Evolutionary conservation across 2,888 invertebrate genomes (phyloP), one percentile per base, ranked within the genome.

Genomic region (Tenthredo notha): DNA sequence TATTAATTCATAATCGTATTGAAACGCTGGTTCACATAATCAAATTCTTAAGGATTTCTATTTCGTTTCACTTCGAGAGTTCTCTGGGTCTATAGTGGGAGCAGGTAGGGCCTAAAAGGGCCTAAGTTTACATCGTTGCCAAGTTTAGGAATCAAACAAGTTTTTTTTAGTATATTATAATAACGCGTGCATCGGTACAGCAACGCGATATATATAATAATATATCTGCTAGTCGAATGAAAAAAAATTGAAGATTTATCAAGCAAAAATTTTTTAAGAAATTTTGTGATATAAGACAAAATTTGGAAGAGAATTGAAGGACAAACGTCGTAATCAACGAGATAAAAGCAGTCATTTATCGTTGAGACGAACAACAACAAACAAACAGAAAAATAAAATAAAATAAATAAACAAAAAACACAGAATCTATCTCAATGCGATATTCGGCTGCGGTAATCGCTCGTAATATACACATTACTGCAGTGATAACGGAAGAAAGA

Each of bases 81-180:
- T 40, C 29, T 0, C 29, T 0, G 65, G 29, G 29, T 9, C 18
- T 77, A 47, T 77, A 47, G 25, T 25, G 50, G n/a, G 50, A 18
- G 50, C 50, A 77, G 77, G 77, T 50, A 77, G 47, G 50, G 50
- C 77, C 77, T 50, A 3, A 74, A 72, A 77, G 77, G 77, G 77
- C 77, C 77, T 33, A 18, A 33, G 6, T 6, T 3, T 15, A 21
- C 77, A 77, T 18, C 15, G 77, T 77, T 77, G 77, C 77, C 77
- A 72, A 72, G 70, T 72, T 72, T 72, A n/a, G n/a, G 40, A n/a
- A n/a, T n/a, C 18, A 72, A 72, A 72, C 70, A 72, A 72, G 70
- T 72, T 40, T 40, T 9, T 21, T 21, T 6, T 7, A 7, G 7
- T 37, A 3, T 6, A 58, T 9, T 21, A 9, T n/a, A n/a, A 9